Evolutionary conservation across 2,888 invertebrate genomes (phyloP), one percentile per base, ranked within the genome.

Genomic region (Drosophila diplacantha): DNA sequence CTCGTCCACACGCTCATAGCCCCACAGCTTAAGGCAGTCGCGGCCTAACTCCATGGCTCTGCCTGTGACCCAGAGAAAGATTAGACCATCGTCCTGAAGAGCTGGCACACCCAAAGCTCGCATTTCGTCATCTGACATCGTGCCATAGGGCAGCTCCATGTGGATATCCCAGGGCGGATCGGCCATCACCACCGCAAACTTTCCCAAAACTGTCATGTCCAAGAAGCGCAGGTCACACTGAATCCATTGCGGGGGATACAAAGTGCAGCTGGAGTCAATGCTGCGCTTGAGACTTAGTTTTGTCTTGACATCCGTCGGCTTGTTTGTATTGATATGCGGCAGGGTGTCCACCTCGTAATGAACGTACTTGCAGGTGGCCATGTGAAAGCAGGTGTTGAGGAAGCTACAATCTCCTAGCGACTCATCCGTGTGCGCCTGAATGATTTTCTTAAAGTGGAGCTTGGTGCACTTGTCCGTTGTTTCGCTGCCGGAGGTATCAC

Each of bases 111-210:
- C 96, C 18, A 99, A 90, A 65, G 96, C 95, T 51, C 98, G 90
- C 98, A 99, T 99, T 90, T 99, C 98, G 86, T 98, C 98, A 86
- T 99, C 98, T 0, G 97, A 97, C 96, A 99, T 97, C 0, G 98
- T 99, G 2, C 87, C 99, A 87, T 99, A 99, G 0, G 98, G 98
- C 44, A 99, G 90, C 88, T 99, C 98, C 98, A 99, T 99, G 87
- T 99, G 98, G 74, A 99, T 99, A 86, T 99, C 99, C 99, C 98
- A 99, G 0, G 98, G 99, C 0, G 98, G 98, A 88, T 98, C 97
- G 32, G 98, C 98, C 99, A 99, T 99, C 73, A 99, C 96, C 4
- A 99, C 98, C 0, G 98, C 96, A 90, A 98, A 99, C 90, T 99
- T 98, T n/a, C 95, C 94, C 91, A 87, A 68, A 20, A 89, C 87